These are phyloP conservation scores for Thereva nobilitata DNA, from an alignment of 2,888 invertebrate species.

Conservation along the genomic window DNA sequence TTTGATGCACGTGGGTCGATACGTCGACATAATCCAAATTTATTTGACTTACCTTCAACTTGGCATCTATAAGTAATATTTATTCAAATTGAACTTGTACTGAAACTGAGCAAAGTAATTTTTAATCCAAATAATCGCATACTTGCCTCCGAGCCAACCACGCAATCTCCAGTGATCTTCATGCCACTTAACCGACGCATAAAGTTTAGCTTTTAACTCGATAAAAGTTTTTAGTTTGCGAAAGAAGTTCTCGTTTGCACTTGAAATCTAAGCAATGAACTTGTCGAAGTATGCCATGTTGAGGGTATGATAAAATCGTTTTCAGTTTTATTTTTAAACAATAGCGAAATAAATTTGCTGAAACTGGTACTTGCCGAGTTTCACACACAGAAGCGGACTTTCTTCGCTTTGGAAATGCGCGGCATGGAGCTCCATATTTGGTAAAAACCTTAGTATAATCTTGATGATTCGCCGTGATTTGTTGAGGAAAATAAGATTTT, in stretches of 20 bases:
- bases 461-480: slow-evolving; percentile 35
- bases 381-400: slow-evolving; percentile 8
- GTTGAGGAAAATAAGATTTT: slow-evolving; percentile 31
- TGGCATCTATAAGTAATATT: no score
- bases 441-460: slow-evolving; percentile 38
- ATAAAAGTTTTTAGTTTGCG: no score
- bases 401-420: slow-evolving; percentile 17
- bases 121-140: no score
- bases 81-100: no score
- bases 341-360: slow-evolving; percentile 41
- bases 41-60: no score
- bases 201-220: no score
- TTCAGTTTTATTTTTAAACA: slow-evolving; percentile 40
- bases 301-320: slow-evolving; percentile 36
- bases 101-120: no score
- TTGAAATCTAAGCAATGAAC: slow-evolving; percentile 36
- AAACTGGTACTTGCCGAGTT: slow-evolving; percentile 36
- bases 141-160: no score
- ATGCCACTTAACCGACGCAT: no score
- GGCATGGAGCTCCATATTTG: slow-evolving; percentile 38
- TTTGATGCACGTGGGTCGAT: no score
- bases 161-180: no score
- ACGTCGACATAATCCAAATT: no score
- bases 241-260: slow-evolving; percentile 1
- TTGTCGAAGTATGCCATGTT: slow-evolving; percentile 39